Conservation (phyloP, 2,888 invertebrate genomes). For the Lasioglossum oenotherae region DNA sequence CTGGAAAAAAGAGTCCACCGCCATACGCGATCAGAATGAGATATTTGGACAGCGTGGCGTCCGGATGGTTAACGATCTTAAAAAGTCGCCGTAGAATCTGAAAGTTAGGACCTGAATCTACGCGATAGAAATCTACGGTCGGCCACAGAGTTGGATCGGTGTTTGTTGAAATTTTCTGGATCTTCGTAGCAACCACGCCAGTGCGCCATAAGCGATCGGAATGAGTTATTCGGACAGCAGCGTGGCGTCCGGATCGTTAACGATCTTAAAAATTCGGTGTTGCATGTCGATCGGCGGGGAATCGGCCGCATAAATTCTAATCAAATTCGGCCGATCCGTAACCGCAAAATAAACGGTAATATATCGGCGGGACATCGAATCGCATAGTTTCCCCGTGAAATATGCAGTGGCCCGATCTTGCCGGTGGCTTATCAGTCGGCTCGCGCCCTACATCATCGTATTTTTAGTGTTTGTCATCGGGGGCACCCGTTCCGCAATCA, state of each 20-base stretch:
- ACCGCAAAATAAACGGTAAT: constrained; percentile 49
- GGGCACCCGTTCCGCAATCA: constrained; percentile 43
- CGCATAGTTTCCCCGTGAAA: constrained; percentile 50
- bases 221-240: background rate
- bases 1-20: too few species aligned
- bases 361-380: constrained; percentile 39
- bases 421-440: constrained; percentile 45
- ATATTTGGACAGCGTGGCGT: too few species aligned
- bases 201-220: background rate
- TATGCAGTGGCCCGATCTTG: constrained; percentile 53
- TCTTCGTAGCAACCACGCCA: background rate
- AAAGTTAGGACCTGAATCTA: background rate
- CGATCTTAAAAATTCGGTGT: constrained; percentile 2
- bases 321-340: constrained; percentile 27
- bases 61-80: too few species aligned
- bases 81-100: background rate
- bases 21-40: too few species aligned
- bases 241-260: background rate
- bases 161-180: background rate
- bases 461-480: constrained; percentile 57
- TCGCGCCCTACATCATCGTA: constrained; percentile 49
- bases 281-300: background rate
- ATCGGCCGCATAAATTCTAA: constrained; percentile 5
- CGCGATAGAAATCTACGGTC: background rate
- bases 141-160: too few species aligned